Evolutionary conservation across 2,888 invertebrate species (phyloP), one percentile per base, ranked within the genome.

Genomic region (Melanophora roralis): DNA sequence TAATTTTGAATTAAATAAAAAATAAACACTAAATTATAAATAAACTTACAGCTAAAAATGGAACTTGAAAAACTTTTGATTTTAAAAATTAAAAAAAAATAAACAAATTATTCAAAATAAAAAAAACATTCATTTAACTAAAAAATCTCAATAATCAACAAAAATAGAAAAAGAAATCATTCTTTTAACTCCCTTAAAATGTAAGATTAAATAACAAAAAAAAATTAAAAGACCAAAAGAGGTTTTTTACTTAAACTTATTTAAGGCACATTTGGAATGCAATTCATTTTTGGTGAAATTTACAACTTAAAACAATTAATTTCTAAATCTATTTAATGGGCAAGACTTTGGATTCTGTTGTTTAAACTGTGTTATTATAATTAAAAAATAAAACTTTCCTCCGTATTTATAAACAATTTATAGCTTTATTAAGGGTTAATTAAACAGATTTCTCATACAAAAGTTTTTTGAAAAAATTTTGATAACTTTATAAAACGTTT

Each of bases 231-330:
- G n/a, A 45, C 60, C 68, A 72, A 36, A 43, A 53, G 4, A 67
- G 53, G 65, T 27, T 38, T 32, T 0, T 3, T n/a, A 43, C 49
- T 71, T 62, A 68, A 51, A 71, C 64, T 83, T 75, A 59, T 62
- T 73, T 85, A 87, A 88, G 88, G 88, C 88, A 88, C 88, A 88
- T 87, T 86, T 86, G 84, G 88, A 88, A 88, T 88, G 88, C 87
- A 83, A 34, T 78, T 51, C 1, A n/a, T 36, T 40, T 60, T 40
- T 64, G 27, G 21, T 51, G 8, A 68, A 51, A 64, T 73, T 38
- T 78, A 78, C 68, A 78, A 67, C 16, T 69, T 74, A 60, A 27
- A 27, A 9, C 19, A 40, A 9, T 34, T 53, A 49, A 27, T 83
- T 12, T 34, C 49, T 76, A 45, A 62, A 0, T 21, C 62, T 76